Conservation (phyloP, 2,113 vertebrate species). For the Vulpes ferrilata region DNA sequence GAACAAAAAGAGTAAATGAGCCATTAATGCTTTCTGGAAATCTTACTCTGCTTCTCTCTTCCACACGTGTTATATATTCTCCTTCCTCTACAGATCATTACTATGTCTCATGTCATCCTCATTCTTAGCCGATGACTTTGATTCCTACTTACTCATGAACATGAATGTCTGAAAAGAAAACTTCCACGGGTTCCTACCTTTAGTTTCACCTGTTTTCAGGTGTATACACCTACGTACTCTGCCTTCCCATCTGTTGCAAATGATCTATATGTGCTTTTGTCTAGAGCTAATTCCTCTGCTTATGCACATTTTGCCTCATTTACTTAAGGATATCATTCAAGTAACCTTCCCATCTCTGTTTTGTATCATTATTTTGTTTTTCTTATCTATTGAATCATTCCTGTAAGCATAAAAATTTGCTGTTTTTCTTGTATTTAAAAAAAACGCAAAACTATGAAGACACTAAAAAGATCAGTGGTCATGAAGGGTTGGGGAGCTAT, state of each 20-base stretch:
- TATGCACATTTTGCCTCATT: background rate
- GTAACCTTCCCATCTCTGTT: background rate
- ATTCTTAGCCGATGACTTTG: background rate
- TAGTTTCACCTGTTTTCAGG: background rate
- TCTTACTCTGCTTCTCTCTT: background rate
- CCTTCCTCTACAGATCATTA: background rate
- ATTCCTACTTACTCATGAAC: background rate
- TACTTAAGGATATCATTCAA: background rate
- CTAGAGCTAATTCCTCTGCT: background rate
- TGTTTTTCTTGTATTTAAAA: background rate
- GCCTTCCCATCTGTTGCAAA: background rate
- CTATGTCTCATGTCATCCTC: background rate
- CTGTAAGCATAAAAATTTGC: background rate
- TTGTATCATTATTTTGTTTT: background rate
- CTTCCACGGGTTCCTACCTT: background rate
- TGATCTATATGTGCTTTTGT: background rate
- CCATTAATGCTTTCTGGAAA: background rate
- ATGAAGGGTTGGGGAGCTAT: background rate
- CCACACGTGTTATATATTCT: background rate
- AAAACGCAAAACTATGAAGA: background rate
- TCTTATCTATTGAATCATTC: background rate
- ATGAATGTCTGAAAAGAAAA: background rate
- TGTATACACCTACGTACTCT: background rate
- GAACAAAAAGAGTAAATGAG: background rate
- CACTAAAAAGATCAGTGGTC: background rate